Base-by-base conservation (phyloP, 1,140 invertebrate genomes). In the Plectrocnemia conspersa region DNA sequence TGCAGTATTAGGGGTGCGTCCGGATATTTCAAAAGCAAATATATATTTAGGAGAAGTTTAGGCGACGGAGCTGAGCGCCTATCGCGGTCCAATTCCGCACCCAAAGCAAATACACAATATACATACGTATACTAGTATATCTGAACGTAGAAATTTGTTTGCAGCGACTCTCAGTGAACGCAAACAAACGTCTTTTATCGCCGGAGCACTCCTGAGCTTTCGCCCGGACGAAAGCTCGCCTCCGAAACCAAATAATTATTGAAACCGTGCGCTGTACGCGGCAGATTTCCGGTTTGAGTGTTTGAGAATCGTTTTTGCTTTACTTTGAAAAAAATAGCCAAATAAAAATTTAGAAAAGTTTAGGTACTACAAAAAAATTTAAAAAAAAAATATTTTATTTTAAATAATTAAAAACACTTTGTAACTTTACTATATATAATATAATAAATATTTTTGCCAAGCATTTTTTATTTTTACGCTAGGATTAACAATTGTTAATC, bases 21-120 rank as follows among this genome's bases (percentile, higher is more conserved):
- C 54, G 54, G 54, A 56, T 56, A 56, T 56, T 56, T 56, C 36
- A 56, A 56, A 49, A 29, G 44, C 32, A 47, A 47, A 44, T 22
- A 35, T 13, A 56, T 56, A 56, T 56, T 50, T 56, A 18, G 41
- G 32, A 23, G 46, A 48, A 50, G 15, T n/a, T 49, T 32, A 56
- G 22, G 19, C 10, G 15, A n/a, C n/a, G n/a, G n/a, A 32, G 54
- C 5, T 18, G 16, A 49, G n/a, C 45, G 42, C 21, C 7, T 16
- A 23, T 21, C 4, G 7, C 19, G 18, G 36, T 40, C 10, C 36
- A 11, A 10, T 11, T 40, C 36, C 16, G 10, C 16, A 29, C 16
- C 15, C 15, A 6, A 15, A 47, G 23, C 24, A 23, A 47, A 47
- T 47, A 47, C 24, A 47, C 44, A 47, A 47, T 47, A 47, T 42